Evolutionary conservation across 2,797 vertebrate genomes (phyloP).

Genomic region (Garrulus glandarius): DNA sequence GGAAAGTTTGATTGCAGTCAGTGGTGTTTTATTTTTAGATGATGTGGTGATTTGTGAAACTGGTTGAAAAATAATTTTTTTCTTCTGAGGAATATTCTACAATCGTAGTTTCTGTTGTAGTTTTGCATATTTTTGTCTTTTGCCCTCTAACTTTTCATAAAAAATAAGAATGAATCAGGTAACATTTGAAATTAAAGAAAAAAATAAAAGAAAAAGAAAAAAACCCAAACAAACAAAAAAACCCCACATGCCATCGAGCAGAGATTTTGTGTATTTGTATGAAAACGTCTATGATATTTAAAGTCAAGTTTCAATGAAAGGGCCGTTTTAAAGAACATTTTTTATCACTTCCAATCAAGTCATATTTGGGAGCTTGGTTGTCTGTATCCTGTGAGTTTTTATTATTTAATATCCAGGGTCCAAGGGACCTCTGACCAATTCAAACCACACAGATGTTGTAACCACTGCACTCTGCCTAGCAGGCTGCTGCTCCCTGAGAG

Average conservation of each 20-base stretch:
- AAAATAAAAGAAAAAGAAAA: too few species aligned
- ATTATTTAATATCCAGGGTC: neutral
- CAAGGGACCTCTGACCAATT: neutral
- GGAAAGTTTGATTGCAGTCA: neutral
- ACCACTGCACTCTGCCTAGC: too few species aligned
- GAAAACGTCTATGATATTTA: neutral
- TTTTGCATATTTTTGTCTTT: neutral
- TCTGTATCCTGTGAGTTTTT: neutral
- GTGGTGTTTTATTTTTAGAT: neutral
- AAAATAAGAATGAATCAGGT: neutral
- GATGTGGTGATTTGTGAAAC: neutral
- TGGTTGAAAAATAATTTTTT: neutral
- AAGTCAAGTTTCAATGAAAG: neutral
- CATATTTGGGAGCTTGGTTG: neutral
- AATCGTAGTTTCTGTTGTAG: neutral
- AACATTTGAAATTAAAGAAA: neutral
- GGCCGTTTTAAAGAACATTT: neutral
- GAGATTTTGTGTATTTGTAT: neutral
- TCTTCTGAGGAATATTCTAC: neutral
- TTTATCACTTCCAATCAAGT: neutral
- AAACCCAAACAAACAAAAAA: neutral
- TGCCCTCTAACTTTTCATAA: neutral
- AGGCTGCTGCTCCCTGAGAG: too few species aligned
- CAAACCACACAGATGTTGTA: neutral
- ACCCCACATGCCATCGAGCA: accelerated